A percentile compares a stretch with the other conserved stretches of the same genome.
These are phyloP conservation scores for Phylloscopus trochilus DNA, from an alignment of 2,113 vertebrate genomes.

Conservation along the genomic window DNA sequence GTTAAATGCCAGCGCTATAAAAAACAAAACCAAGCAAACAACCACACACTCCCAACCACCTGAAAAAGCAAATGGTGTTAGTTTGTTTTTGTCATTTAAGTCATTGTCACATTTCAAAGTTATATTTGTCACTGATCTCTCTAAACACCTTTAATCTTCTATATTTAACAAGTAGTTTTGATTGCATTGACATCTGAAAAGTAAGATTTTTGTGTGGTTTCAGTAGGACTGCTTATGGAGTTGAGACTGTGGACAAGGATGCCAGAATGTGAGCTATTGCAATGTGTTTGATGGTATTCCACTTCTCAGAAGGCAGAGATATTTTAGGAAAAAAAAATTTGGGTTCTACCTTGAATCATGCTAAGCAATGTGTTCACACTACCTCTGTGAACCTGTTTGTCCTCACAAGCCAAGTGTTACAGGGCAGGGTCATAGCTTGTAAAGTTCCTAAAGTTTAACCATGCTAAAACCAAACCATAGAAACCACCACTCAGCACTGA, in stretches of 20 bases:
- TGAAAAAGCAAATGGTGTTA: neutral
- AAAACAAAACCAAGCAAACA: neutral
- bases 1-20: neutral
- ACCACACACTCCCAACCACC: neutral
- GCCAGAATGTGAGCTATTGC: neutral
- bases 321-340: neutral
- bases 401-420: neutral
- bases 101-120: neutral
- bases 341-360: neutral
- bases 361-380: neutral
- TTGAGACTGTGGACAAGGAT: neutral
- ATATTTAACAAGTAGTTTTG: neutral
- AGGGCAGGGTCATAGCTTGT: rapidly evolving
- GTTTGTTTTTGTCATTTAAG: neutral
- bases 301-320: neutral
- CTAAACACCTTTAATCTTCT: neutral
- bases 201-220: neutral
- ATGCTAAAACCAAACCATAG: neutral
- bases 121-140: neutral
- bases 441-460: neutral
- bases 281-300: neutral
- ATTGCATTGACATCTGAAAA: neutral
- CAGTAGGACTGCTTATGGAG: neutral
- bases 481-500: neutral
- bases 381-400: neutral